A percentile compares a stretch with the other conserved stretches of the same genome.
phyloP scores from a whole-genome alignment of 2,888 invertebrate genomes.

The Euphydryas editha region DNA sequence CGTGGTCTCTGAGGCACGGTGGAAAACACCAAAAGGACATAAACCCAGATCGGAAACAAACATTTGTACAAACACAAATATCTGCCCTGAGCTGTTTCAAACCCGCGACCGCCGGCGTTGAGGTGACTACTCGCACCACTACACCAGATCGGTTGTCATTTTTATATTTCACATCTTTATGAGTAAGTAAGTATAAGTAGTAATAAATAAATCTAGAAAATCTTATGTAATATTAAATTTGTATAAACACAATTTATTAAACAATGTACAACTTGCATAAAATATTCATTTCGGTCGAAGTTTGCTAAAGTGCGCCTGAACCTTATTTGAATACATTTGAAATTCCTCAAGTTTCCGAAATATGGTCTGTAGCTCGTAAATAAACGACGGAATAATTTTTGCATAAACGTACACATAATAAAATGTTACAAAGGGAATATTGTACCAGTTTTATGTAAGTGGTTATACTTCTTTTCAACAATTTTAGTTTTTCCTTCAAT shows the following conservation, averaged over 20 bases:
- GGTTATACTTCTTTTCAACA: constrained; percentile 2
- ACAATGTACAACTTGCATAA: constrained; percentile 20
- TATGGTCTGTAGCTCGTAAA: constrained; percentile 17
- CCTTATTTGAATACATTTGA: constrained; percentile 27
- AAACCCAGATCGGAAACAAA: too few relatives aligned
- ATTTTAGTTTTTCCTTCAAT: neutral
- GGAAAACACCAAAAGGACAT: too few relatives aligned
- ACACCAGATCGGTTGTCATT: too few relatives aligned
- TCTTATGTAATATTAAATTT: neutral
- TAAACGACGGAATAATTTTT: constrained; percentile 9
- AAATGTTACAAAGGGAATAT: constrained; percentile 10
- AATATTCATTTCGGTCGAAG: constrained; percentile 21
- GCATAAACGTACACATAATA: constrained; percentile 13
- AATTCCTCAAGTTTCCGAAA: constrained; percentile 24
- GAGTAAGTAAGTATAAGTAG: too few relatives aligned
- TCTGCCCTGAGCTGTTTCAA: too few relatives aligned
- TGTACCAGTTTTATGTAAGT: constrained; percentile 11
- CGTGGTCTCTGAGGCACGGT: too few relatives aligned
- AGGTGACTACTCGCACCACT: too few relatives aligned
- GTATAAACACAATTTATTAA: constrained; percentile 23
- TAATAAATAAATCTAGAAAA: neutral
- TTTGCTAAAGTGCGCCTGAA: constrained; percentile 14
- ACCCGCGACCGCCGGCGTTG: too few relatives aligned
- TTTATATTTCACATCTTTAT: too few relatives aligned
- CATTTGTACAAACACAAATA: too few relatives aligned